A percentile compares a stretch with the other conserved stretches of the same genome.
Evolutionary conservation across 2,888 invertebrate species (phyloP).

Genomic region (Lobophora halterata): DNA sequence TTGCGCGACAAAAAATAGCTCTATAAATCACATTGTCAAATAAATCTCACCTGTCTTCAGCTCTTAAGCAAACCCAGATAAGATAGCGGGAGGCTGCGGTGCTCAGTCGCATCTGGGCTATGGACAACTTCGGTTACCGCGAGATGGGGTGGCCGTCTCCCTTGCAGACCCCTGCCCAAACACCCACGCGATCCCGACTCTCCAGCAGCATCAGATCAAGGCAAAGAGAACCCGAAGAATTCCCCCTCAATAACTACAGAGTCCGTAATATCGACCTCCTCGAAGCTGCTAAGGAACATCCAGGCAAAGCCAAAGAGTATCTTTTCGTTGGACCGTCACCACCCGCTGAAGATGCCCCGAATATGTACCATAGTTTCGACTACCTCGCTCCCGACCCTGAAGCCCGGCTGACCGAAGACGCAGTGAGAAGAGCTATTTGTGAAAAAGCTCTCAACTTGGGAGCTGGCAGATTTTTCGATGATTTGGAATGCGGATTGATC

Average conservation of each 20-base stretch:
- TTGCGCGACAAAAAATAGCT: slow-evolving; percentile 56
- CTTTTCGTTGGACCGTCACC: slow-evolving; percentile 90
- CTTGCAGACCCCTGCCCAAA: slow-evolving; percentile 54
- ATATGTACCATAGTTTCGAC: slow-evolving; percentile 89
- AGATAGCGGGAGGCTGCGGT: slow-evolving; percentile 49
- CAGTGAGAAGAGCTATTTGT: slow-evolving; percentile 83
- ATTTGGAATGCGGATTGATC: slow-evolving; percentile 86
- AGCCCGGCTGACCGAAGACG: slow-evolving; percentile 86
- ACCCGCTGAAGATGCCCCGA: slow-evolving; percentile 89
- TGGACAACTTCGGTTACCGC: slow-evolving; percentile 85
- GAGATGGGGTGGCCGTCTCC: slow-evolving; percentile 78
- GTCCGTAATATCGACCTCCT: slow-evolving; percentile 74
- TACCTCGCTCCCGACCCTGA: slow-evolving; percentile 84
- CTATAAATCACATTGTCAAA: slow-evolving; percentile 65
- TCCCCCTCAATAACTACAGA: slow-evolving; percentile 74
- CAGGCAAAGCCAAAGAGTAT: slow-evolving; percentile 83
- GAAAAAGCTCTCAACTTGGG: slow-evolving; percentile 85
- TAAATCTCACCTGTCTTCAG: slow-evolving; percentile 51
- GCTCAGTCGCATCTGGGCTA: slow-evolving; percentile 58
- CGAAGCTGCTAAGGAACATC: slow-evolving; percentile 80
- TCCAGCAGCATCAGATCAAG: slow-evolving; percentile 71
- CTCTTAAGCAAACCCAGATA: slow-evolving; percentile 65
- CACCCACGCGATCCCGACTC: slow-evolving; percentile 54
- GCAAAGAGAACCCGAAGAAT: slow-evolving; percentile 72
- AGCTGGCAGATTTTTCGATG: slow-evolving; percentile 86